Percentiles rank a stretch among this genome's conserved stretches.
Conservation (phyloP, 2,797 vertebrate genomes). For the Cyprinella venusta region DNA sequence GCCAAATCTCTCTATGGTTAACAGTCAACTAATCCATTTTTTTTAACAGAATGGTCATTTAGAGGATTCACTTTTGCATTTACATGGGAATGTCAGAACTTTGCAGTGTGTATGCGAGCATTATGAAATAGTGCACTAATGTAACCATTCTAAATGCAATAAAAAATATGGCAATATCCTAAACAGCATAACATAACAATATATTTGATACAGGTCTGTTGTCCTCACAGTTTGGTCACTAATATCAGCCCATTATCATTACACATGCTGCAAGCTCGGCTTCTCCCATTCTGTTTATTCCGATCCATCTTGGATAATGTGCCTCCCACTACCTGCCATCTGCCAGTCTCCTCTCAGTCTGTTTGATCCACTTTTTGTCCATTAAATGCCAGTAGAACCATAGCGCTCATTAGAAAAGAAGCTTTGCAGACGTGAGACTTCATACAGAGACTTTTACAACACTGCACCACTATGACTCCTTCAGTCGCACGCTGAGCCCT, state of each 20-base stretch:
- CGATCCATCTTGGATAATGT: slow-evolving; percentile 33
- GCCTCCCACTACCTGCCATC: slow-evolving; percentile 60
- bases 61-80: neutral
- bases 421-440: slow-evolving; percentile 27
- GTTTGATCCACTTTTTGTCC: slow-evolving; percentile 51
- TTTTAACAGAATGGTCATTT: neutral
- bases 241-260: slow-evolving; percentile 21
- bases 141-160: neutral
- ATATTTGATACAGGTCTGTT: slow-evolving; percentile 41
- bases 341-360: slow-evolving; percentile 50
- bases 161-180: neutral
- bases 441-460: slow-evolving; percentile 17
- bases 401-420: slow-evolving; percentile 43
- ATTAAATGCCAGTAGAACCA: slow-evolving; percentile 41
- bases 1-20: neutral
- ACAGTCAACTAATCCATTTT: neutral
- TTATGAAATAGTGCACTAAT: neutral
- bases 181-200: neutral
- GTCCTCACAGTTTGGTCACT: slow-evolving; percentile 25
- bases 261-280: slow-evolving; percentile 24
- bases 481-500: slow-evolving; percentile 23
- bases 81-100: neutral
- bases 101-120: neutral
- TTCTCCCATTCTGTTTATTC: slow-evolving; percentile 54
- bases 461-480: neutral